These are phyloP conservation scores for Drosophila pseudotalamancana DNA, from an alignment of 2,888 invertebrate species.

Conservation along the genomic window DNA sequence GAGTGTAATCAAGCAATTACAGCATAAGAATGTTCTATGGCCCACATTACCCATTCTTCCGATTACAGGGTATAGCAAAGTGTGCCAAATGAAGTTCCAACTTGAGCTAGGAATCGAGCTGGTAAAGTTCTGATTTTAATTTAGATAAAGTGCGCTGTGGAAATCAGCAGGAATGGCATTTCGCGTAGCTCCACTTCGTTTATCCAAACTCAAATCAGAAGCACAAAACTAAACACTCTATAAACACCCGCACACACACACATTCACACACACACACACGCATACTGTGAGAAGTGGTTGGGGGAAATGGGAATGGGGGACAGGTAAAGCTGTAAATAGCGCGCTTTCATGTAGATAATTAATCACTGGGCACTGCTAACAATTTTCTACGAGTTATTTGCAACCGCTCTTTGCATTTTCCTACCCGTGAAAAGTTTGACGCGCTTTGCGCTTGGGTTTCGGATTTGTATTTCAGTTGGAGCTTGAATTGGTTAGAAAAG, in stretches of 20 bases:
- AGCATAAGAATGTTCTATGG: too few relatives aligned
- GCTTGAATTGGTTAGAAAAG: conserved; percentile 10
- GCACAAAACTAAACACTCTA: conserved; percentile 77
- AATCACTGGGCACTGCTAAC: conserved; percentile 67
- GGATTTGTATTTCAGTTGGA: conserved; percentile 16
- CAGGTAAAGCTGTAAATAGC: conserved; percentile 75
- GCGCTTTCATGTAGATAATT: conserved; percentile 80
- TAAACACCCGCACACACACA: conserved; percentile 54
- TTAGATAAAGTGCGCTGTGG: conserved; percentile 75
- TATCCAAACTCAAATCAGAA: conserved; percentile 62
- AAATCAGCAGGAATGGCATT: conserved; percentile 67
- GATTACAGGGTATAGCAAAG: conserved; percentile 17
- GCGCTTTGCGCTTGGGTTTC: conserved; percentile 20
- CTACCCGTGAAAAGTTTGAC: conserved; percentile 41
- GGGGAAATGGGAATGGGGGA: background rate
- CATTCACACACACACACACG: conserved; percentile 28
- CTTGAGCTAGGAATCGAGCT: conserved; percentile 13
- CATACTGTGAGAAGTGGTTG: background rate
- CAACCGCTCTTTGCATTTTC: conserved; percentile 24
- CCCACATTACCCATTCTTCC: too few relatives aligned
- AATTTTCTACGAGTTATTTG: conserved; percentile 57
- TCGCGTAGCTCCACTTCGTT: conserved; percentile 60
- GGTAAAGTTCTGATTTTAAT: conserved; percentile 71
- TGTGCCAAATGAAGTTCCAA: background rate
- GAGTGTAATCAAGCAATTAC: too few relatives aligned